Evolutionary conservation across 2,113 vertebrate genomes (phyloP).

Genomic region (Piprites chloris): DNA sequence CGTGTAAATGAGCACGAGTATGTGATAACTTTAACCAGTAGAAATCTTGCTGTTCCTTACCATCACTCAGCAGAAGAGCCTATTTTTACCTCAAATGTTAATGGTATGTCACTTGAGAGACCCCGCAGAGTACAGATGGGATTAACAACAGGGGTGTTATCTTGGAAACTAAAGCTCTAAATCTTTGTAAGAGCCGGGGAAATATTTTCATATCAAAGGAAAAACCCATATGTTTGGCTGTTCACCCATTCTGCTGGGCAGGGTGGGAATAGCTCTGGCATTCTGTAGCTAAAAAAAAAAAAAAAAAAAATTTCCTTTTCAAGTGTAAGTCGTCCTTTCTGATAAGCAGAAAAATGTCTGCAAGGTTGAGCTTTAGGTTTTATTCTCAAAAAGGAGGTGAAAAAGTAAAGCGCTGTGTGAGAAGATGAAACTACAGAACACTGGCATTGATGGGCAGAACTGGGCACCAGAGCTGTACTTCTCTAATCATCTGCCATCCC

Average conservation of each 20-base stretch:
- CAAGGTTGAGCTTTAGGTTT: not conserved
- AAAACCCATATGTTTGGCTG: not conserved
- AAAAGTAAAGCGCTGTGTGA: not conserved
- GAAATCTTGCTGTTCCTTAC: not conserved
- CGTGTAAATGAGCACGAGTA: not conserved
- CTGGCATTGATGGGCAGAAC: not conserved
- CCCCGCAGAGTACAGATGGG: conserved; percentile 30
- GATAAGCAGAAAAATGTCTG: not conserved
- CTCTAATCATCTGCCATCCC: not conserved
- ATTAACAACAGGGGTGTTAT: conserved; percentile 36
- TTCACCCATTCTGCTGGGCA: not conserved
- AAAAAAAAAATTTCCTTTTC: not conserved
- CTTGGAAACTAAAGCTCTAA: conserved; percentile 5
- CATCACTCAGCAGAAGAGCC: not conserved
- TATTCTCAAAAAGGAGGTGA: not conserved
- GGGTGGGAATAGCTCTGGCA: not conserved
- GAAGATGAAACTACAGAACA: not conserved
- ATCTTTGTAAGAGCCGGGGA: not conserved
- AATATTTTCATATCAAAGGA: conserved; percentile 22
- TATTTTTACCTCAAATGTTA: conserved; percentile 43
- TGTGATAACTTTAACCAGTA: not conserved
- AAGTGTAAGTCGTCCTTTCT: not conserved
- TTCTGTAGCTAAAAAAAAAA: not conserved
- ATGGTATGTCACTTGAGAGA: conserved; percentile 8
- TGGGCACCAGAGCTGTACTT: not conserved